phyloP scores from a whole-genome alignment of 2,888 invertebrate genomes.

The Icerya purchasi region DNA sequence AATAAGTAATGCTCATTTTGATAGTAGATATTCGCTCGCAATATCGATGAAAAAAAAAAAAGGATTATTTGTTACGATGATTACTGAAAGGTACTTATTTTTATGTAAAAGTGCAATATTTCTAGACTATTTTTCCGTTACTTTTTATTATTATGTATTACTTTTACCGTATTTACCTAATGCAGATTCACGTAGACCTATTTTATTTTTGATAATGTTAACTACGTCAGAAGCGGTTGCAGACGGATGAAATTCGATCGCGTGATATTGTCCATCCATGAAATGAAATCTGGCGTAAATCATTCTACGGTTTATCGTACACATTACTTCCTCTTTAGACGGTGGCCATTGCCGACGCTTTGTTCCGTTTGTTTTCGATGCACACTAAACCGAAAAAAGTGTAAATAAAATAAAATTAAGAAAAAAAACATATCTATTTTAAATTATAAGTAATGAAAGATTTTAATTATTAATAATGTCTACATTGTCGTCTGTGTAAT shows the following conservation, averaged over 20 bases:
- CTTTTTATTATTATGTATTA: too few relatives aligned
- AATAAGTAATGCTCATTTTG: background rate
- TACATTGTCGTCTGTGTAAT: background rate
- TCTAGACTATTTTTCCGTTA: too few relatives aligned
- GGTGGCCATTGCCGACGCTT: constrained; percentile 74
- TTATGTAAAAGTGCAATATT: background rate
- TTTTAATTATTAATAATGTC: background rate
- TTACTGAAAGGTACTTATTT: background rate
- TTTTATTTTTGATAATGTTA: constrained; percentile 67
- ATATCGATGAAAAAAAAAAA: background rate
- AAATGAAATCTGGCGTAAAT: constrained; percentile 79
- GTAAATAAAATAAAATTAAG: background rate
- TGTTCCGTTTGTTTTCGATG: constrained; percentile 46
- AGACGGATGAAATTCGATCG: constrained; percentile 84
- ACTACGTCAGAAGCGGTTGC: constrained; percentile 77
- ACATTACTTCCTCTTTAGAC: constrained; percentile 75
- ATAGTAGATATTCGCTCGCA: too few relatives aligned
- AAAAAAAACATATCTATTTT: background rate
- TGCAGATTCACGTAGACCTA: constrained; percentile 57
- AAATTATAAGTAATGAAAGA: background rate
- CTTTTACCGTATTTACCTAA: too few relatives aligned
- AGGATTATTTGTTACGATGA: background rate
- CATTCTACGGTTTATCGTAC: constrained; percentile 72
- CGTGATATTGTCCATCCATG: constrained; percentile 85
- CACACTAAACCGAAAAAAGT: constrained; percentile 39